Base-by-base conservation (phyloP, 92 coral and sea anemone genomes). In the Diadumene lineata region DNA sequence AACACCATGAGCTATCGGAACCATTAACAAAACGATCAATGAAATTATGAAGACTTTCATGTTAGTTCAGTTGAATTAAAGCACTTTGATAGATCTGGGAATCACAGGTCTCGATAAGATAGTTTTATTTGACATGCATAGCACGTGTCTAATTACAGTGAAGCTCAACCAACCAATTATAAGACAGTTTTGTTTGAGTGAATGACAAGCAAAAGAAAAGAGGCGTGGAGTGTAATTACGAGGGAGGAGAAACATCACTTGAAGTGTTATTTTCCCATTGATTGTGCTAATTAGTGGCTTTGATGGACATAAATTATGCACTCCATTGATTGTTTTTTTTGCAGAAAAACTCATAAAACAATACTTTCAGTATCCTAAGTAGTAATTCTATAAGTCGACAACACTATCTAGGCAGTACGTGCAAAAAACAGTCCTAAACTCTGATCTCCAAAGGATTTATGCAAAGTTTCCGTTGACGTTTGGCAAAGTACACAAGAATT, bases 161-260 rank as follows among this genome's bases (percentile, higher is more conserved):
- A 72, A 79, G 88, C 76, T 85, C 71, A 46, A 31, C 22, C 64
- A 67, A 53, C 68, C 80, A 92, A 77, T 77, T 50, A 78, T 64
- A 66, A 38, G 48, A 53, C 89, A 66, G 64, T 79, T 53, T 60
- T 34, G 64, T 74, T 73, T 62, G 66, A 76, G 25, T 67, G 77
- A 77, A 77, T 84, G 84, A 84, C 89, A 84, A 79, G 60, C 34
- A 56, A 55, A 46, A 19, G 69, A 64, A 58, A 78, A 72, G 83
- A 92, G 98, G 98, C 89, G 98, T 92, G 93, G 88, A 81, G 78
- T 50, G 56, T 77, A 92, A 94, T 92, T 91, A 86, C 69, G 70
- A 50, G 81, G 97, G 98, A 81, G 94, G 98, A 88, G 92, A 61
- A 82, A 69, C n/a, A 80, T 86, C 91, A 89, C 96, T 86, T 53